phyloP scores from a whole-genome alignment of 53 echinoderm and acorn worm species.

The Paracentrotus lividus region DNA sequence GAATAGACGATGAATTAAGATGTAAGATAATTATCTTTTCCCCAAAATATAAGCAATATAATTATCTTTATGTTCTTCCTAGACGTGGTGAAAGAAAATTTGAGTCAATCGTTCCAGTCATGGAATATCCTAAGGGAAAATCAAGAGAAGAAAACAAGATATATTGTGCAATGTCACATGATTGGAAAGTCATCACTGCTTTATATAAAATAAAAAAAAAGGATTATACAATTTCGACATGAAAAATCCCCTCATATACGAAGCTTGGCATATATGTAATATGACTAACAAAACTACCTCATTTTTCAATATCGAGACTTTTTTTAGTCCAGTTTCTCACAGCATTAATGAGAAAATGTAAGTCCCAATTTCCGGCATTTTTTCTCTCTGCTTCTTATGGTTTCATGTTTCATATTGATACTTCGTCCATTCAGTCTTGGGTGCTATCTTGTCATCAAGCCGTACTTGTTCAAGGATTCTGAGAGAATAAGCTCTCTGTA shows the following conservation, averaged over 20 bases:
- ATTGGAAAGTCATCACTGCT: background rate
- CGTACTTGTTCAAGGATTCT: constrained; percentile 45
- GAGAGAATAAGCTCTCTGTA: background rate
- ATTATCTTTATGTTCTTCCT: too few relatives aligned
- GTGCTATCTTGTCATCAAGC: background rate
- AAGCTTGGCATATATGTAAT: constrained; percentile 3
- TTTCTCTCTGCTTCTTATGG: background rate
- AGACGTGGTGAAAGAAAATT: too few relatives aligned
- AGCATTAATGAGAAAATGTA: background rate
- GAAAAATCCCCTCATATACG: background rate
- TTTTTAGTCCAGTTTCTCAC: background rate
- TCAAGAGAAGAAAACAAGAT: background rate
- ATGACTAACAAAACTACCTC: constrained; percentile 37
- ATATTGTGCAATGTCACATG: background rate
- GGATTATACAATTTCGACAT: background rate
- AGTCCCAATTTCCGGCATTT: constrained; percentile 39
- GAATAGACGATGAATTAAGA: too few relatives aligned
- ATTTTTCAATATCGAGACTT: background rate
- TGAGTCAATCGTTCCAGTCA: background rate
- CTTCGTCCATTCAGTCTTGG: background rate
- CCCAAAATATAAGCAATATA: too few relatives aligned
- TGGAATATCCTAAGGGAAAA: background rate
- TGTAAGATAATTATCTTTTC: too few relatives aligned
- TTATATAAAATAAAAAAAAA: too few relatives aligned
- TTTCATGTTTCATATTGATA: constrained; percentile 26